Percentiles rank a stretch among this genome's conserved stretches.
Conservation (phyloP, 2,888 invertebrate genomes). For the Macrosiphum euphorbiae region DNA sequence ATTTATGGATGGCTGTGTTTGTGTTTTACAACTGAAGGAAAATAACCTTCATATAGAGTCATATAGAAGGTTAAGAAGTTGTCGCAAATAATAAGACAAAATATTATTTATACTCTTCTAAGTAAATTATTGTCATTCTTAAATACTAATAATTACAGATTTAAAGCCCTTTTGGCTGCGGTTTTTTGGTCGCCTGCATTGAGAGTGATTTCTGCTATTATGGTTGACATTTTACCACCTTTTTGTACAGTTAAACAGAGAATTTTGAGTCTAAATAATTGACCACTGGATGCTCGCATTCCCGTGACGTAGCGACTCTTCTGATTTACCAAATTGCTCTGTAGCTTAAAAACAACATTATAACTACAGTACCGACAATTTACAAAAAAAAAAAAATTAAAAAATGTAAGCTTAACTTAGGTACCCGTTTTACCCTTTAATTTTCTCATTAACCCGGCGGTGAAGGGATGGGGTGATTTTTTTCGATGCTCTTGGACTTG, state of each 20-base stretch:
- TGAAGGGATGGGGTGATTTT: not conserved
- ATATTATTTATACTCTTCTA: not conserved
- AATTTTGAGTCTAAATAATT: fast-evolving
- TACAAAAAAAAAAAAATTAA: not conserved
- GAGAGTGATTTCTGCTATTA: no score
- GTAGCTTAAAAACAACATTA: not conserved
- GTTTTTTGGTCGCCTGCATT: no score
- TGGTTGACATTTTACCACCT: not conserved
- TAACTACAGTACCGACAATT: not conserved
- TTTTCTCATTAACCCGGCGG: not conserved
- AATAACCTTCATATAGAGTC: no score
- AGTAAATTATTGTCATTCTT: not conserved
- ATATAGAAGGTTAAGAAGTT: no score
- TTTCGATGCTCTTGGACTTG: not conserved
- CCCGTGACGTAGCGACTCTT: not conserved
- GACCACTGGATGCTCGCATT: not conserved
- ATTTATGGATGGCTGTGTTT: no score
- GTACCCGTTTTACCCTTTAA: no score
- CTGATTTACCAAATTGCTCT: not conserved
- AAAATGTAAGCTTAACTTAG: no score
- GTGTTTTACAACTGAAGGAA: no score
- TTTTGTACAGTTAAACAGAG: not conserved
- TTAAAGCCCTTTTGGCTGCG: no score
- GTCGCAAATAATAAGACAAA: not conserved
- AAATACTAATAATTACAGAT: no score